Base-by-base conservation (phyloP, 2,797 vertebrate genomes). In the Darevskia mixta region DNA sequence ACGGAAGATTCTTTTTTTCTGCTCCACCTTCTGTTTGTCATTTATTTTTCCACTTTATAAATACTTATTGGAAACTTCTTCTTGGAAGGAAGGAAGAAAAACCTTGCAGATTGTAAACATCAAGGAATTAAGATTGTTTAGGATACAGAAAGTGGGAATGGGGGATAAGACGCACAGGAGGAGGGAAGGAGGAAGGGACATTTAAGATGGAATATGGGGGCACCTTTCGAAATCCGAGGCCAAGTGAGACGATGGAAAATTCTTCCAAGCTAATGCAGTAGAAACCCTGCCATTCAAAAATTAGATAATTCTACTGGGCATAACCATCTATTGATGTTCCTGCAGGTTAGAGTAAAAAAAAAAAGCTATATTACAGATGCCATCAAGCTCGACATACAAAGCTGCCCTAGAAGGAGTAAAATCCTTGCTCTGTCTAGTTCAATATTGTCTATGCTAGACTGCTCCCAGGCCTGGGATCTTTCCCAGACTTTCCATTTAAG, bases 31-130 rank as follows among this genome's bases (percentile, higher is more conserved):
- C 94, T 95, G 95, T 95, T 96, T 95, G 94, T 94, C 93, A 95
- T 96, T 96, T 95, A 92, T 95, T 96, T 96, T 96, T 95, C 95
- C 95, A 95, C 93, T 92, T 94, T 95, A 95, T 80, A 90, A 95
- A 95, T 93, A 88, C 94, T 79, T 91, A 95, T 95, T 94, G 95
- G 95, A 95, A 96, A 96, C 91, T 92, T 89, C 94, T 95, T 92
- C 90, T 95, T 95, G 95, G 94, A 95, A 95, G 89, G 90, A 91
- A 89, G 91, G 85, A 91, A 91, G 94, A 95, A 95, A 94, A 95
- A 94, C 88, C 91, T 95, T 86, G 90, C 90, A 93, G 94, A 95
- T 93, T 95, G 94, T 94, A 96, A 96, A 95, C 95, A 96, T 55
- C 9, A 90, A 88, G 91, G 92, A 92, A 81, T 90, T 89, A 82